phyloP scores from a whole-genome alignment of 2,888 invertebrate genomes.

The Itoplectis maculator region DNA sequence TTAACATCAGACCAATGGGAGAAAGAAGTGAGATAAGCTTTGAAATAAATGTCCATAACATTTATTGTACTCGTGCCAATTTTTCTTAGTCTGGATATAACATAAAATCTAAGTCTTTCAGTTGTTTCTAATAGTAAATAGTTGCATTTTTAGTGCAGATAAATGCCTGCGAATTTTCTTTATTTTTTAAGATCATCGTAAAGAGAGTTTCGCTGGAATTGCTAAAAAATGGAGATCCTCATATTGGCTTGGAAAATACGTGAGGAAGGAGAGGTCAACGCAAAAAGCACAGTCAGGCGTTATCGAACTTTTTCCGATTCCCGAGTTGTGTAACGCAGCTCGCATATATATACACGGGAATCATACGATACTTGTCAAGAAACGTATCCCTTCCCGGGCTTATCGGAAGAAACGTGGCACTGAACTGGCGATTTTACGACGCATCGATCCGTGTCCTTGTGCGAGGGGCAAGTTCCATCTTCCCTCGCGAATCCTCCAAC shows the following conservation, averaged over 20 bases:
- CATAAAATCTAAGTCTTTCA: no score
- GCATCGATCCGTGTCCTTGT: slow-evolving; percentile 31
- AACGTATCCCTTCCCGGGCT: slow-evolving; percentile 15
- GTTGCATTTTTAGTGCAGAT: no score
- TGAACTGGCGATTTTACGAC: slow-evolving; percentile 43
- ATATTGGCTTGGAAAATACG: neutral
- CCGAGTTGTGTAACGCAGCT: neutral
- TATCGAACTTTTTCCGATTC: neutral
- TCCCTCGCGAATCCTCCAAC: slow-evolving; percentile 1
- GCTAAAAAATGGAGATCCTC: neutral
- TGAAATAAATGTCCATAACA: neutral
- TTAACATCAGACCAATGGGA: no score
- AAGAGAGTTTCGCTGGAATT: neutral
- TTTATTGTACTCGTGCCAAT: no score
- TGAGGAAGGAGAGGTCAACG: neutral
- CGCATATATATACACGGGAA: neutral
- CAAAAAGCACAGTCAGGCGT: neutral
- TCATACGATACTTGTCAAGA: neutral
- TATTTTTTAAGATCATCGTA: no score
- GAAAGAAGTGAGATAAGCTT: neutral
- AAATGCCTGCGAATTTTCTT: neutral
- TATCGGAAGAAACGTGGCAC: slow-evolving; percentile 34
- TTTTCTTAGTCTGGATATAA: no score
- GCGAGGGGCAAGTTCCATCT: slow-evolving; percentile 10
- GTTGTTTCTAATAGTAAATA: no score